A percentile compares a stretch with the other conserved stretches of the same genome.
Evolutionary conservation across 2,113 vertebrate genomes (phyloP).

Genomic region (Rhabdornis inornatus): DNA sequence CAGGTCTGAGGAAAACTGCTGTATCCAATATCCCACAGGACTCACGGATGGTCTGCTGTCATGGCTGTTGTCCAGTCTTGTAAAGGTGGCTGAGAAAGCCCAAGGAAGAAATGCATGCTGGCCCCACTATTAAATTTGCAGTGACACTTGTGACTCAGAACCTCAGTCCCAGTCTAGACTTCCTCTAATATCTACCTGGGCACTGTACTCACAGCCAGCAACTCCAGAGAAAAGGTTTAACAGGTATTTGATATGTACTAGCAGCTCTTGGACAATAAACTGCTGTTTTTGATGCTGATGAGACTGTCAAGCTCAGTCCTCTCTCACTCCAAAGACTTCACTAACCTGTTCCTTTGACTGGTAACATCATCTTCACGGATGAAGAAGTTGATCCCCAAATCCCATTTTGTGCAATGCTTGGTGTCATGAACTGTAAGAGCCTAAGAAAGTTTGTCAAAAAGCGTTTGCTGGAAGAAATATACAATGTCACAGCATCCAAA

Average conservation of each 20-base stretch:
- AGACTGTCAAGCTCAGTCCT: neutral
- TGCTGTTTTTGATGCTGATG: neutral
- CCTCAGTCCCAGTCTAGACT: neutral
- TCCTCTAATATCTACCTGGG: neutral
- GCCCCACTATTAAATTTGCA: neutral
- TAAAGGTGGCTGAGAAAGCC: neutral
- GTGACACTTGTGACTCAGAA: neutral
- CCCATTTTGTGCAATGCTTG: slow-evolving; percentile 83
- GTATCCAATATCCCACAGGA: neutral
- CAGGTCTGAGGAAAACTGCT: neutral
- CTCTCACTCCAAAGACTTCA: neutral
- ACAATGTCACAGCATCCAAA: neutral
- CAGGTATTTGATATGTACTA: neutral
- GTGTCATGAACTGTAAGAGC: slow-evolving; percentile 92
- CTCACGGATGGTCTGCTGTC: neutral
- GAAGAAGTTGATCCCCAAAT: slow-evolving; percentile 95
- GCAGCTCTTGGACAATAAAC: neutral
- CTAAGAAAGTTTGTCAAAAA: slow-evolving; percentile 62
- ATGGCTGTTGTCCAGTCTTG: neutral
- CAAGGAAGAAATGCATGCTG: neutral
- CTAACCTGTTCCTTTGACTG: slow-evolving; percentile 85
- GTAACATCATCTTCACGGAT: slow-evolving; percentile 87
- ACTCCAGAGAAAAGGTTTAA: neutral
- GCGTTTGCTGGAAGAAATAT: neutral
- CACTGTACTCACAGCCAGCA: neutral